phyloP scores from a whole-genome alignment of 2,113 vertebrate genomes.

The Brachirus orientalis region DNA sequence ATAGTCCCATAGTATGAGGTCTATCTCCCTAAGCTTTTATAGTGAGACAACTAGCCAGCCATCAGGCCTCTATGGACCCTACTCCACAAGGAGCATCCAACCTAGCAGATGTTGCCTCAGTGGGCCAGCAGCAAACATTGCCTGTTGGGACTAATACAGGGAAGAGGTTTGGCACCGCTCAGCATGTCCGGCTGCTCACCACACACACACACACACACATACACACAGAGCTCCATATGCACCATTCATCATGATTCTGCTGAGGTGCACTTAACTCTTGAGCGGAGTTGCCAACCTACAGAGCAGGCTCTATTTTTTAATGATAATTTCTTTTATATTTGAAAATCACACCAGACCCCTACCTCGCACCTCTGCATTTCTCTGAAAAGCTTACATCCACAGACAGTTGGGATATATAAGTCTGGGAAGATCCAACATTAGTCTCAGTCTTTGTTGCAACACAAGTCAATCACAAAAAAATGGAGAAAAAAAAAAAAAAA shows the following conservation, averaged over 20 bases:
- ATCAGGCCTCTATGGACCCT: slow-evolving; percentile 66
- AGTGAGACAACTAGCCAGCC: slow-evolving; percentile 62
- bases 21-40: slow-evolving; percentile 53
- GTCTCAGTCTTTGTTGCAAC: too few relatives aligned
- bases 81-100: slow-evolving; percentile 73
- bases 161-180: slow-evolving; percentile 64
- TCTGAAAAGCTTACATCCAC: slow-evolving; percentile 30
- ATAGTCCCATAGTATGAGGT: slow-evolving; percentile 59
- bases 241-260: slow-evolving; percentile 68
- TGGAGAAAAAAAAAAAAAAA: too few relatives aligned
- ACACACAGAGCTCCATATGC: slow-evolving; percentile 42
- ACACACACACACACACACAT: slow-evolving; percentile 42
- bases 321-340: slow-evolving; percentile 56
- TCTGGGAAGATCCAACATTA: too few relatives aligned
- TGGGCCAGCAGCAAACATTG: slow-evolving; percentile 76
- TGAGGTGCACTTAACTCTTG: slow-evolving; percentile 57
- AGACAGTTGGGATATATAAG: slow-evolving; percentile 12
- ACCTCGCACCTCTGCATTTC: slow-evolving; percentile 55
- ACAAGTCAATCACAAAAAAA: too few relatives aligned
- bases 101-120: slow-evolving; percentile 80
- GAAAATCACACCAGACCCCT: slow-evolving; percentile 43
- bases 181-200: slow-evolving; percentile 70
- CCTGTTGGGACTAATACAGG: slow-evolving; percentile 65
- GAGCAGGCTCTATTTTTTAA: slow-evolving; percentile 49
- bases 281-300: slow-evolving; percentile 39